Evolutionary conservation across 2,113 vertebrate species (phyloP), one percentile per base, ranked within the genome.

Genomic region (Cebidichthys violaceus): DNA sequence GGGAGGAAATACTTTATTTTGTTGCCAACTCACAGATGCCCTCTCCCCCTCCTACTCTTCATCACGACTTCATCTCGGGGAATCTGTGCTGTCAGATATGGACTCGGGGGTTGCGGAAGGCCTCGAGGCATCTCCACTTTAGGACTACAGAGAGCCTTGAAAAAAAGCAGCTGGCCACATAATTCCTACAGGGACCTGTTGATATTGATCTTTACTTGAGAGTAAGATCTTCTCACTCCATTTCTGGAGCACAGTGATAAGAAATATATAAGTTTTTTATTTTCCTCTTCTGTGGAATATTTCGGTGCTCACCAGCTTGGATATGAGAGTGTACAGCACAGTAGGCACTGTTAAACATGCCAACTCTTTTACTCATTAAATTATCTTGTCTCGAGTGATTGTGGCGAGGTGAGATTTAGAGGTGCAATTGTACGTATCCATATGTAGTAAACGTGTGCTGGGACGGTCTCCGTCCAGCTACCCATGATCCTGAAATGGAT

Each of bases 181-280:
- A 70, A 52, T 71, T 74, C 77, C 74, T 67, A 37, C 77, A 76
- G 76, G 69, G 74, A 89, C 85, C 79, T 86, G 79, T 81, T 86
- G 88, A 91, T 90, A 89, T 71, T 1, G 18, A 86, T 93, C 89
- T 88, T 85, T 35, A 74, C 74, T 74, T 45, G 54, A 84, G 76
- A 79, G 87, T 78, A 75, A 57, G 55, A 57, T 71, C 54, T 67
- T 68, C 55, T 75, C 22, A 72, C 22, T 85, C 50, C 65, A 55
- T 79, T 74, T 88, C 82, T 87, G 89, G 57, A 60, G 75, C 74
- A 52, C 0, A 3, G 29, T 69, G 90, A 91, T 91, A 90, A 90
- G 88, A n/a, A 69, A 79, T 11, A 64, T 64, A 84, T 68, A 77
- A 69, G 67, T 70, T 52, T 14, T 67, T 59, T 71, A 18, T 24